Evolutionary conservation across 2,888 invertebrate species (phyloP).

Genomic region (Philereme transversata): DNA sequence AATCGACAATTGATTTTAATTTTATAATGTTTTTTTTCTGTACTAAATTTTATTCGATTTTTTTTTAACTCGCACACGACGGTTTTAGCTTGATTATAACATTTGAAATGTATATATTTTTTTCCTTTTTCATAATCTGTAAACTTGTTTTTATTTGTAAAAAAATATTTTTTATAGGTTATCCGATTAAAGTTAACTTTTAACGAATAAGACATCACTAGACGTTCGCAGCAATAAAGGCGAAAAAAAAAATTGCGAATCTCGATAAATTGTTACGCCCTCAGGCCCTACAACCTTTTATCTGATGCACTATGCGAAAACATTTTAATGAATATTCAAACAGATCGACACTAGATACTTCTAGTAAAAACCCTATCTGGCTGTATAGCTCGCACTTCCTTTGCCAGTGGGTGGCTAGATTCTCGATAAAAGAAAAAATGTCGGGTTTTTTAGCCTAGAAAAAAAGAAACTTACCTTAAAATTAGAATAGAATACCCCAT

Average conservation of each 20-base stretch:
- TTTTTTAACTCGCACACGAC: too few species aligned
- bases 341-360: slow-evolving; percentile 69
- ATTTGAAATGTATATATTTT: too few species aligned
- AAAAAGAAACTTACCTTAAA: slow-evolving; percentile 56
- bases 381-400: slow-evolving; percentile 49
- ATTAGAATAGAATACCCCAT: slow-evolving; percentile 61
- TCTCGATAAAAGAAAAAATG: slow-evolving; percentile 29
- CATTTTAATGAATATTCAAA: slow-evolving; percentile 62
- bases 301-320: slow-evolving; percentile 70
- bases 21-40: too few species aligned
- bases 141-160: too few species aligned
- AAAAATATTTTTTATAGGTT: too few species aligned
- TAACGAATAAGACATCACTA: slow-evolving; percentile 12
- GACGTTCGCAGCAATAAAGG: slow-evolving; percentile 29
- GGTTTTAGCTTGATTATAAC: too few species aligned
- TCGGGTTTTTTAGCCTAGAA: slow-evolving; percentile 12
- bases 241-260: slow-evolving; percentile 55
- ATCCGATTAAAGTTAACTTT: too few species aligned
- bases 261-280: slow-evolving; percentile 74
- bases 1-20: too few species aligned
- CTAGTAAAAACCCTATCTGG: slow-evolving; percentile 54
- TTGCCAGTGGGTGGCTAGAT: slow-evolving; percentile 59
- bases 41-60: too few species aligned
- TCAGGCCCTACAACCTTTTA: slow-evolving; percentile 62
- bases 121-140: too few species aligned